Conservation (phyloP, 2,113 vertebrate genomes). For the Gambusia holbrooki region DNA sequence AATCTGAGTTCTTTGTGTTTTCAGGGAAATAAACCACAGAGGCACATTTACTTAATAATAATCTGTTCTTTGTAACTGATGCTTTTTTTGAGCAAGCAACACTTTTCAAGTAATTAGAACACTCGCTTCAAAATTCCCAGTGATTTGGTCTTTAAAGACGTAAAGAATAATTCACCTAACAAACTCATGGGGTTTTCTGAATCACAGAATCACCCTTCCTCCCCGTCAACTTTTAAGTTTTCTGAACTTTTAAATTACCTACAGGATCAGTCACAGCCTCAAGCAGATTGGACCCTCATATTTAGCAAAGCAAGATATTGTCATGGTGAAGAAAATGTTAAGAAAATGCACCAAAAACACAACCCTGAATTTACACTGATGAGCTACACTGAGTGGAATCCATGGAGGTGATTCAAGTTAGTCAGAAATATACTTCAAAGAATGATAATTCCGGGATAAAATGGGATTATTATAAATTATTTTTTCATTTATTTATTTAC, state of each 20-base stretch:
- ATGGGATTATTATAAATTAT: no score
- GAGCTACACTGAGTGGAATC: no score
- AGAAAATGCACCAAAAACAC: no score
- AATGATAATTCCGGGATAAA: no score
- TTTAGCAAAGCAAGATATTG: no score
- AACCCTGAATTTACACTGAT: no score
- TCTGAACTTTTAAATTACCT: neutral
- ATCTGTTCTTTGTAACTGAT: neutral
- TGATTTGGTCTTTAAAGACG: neutral
- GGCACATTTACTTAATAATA: neutral
- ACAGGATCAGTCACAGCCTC: neutral
- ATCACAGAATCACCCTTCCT: neutral
- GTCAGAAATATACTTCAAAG: no score
- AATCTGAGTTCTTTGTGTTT: slow-evolving; percentile 12
- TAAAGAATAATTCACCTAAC: neutral
- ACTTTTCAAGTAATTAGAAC: neutral
- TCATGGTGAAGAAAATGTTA: no score
- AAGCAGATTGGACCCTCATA: neutral
- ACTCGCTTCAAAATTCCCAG: neutral
- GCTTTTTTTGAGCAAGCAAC: neutral
- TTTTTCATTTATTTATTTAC: no score
- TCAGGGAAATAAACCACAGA: slow-evolving; percentile 9
- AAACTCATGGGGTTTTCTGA: neutral
- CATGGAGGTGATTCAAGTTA: no score
- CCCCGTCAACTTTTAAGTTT: neutral